A percentile compares a stretch with the other conserved stretches of the same genome.
These are phyloP conservation scores for Melanargia galathea DNA, from an alignment of 2,888 invertebrate species.

Conservation along the genomic window DNA sequence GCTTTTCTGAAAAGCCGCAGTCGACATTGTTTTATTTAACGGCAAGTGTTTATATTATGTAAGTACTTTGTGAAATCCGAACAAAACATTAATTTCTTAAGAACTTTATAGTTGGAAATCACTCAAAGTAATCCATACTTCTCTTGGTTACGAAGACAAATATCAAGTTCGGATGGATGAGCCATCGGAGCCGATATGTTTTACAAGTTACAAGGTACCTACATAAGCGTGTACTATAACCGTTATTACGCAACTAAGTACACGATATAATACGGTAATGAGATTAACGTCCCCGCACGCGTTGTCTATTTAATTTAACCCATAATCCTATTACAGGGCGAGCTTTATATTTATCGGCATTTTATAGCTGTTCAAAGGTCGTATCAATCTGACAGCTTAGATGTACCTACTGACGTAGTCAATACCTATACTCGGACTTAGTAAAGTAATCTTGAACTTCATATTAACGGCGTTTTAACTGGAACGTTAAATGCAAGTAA, in stretches of 20 bases:
- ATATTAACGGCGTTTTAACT: neutral
- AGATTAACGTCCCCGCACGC: slow-evolving; percentile 4
- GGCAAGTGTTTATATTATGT: neutral
- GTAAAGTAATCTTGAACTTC: neutral
- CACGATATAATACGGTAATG: slow-evolving; percentile 2
- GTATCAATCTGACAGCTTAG: neutral
- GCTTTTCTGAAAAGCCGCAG: neutral
- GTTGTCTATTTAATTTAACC: slow-evolving; percentile 8
- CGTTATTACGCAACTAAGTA: neutral
- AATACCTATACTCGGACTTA: neutral
- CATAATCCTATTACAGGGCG: slow-evolving; percentile 9
- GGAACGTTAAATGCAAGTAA: neutral
- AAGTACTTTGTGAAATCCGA: too few relatives aligned
- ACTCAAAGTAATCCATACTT: too few relatives aligned
- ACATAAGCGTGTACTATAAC: neutral
- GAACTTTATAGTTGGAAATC: too few relatives aligned
- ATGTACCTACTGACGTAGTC: neutral
- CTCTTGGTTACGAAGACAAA: neutral
- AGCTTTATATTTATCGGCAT: slow-evolving; percentile 1
- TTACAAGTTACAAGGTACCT: neutral
- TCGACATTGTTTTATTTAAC: neutral
- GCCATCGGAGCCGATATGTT: neutral
- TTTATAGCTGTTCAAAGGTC: slow-evolving; percentile 18
- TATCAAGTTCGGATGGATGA: neutral
- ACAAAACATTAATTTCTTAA: too few relatives aligned